Percentiles rank a stretch among this genome's conserved stretches.
Evolutionary conservation across 2,113 vertebrate genomes (phyloP).

Genomic region (Callipepla californica): DNA sequence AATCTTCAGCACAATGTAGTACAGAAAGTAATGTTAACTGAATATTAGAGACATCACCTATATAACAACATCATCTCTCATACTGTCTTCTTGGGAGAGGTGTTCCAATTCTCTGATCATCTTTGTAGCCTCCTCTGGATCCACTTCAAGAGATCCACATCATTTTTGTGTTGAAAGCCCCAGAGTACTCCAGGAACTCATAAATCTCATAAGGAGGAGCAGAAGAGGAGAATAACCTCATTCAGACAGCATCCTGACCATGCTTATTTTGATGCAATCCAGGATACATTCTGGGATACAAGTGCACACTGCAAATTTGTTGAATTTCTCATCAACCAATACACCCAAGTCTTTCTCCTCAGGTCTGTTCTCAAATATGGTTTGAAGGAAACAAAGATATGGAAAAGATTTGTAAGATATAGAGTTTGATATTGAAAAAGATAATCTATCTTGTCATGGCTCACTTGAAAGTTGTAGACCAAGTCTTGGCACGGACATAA

Average conservation of each 20-base stretch:
- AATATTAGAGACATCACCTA: background rate
- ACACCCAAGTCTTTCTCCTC: background rate
- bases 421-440: background rate
- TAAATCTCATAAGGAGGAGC: background rate
- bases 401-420: background rate
- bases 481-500: background rate
- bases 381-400: background rate
- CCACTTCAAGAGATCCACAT: background rate
- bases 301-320: background rate
- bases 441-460: rapidly evolving
- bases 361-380: background rate
- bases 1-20: background rate
- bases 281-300: background rate
- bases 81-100: background rate
- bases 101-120: background rate
- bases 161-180: background rate
- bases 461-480: background rate
- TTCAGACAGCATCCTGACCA: background rate
- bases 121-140: background rate
- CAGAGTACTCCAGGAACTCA: background rate
- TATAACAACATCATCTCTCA: background rate
- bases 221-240: background rate
- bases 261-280: background rate
- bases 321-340: background rate
- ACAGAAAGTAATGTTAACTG: background rate